These are phyloP conservation scores for Enhydra lutris DNA, from an alignment of 2,113 vertebrate genomes.

Conservation along the genomic window DNA sequence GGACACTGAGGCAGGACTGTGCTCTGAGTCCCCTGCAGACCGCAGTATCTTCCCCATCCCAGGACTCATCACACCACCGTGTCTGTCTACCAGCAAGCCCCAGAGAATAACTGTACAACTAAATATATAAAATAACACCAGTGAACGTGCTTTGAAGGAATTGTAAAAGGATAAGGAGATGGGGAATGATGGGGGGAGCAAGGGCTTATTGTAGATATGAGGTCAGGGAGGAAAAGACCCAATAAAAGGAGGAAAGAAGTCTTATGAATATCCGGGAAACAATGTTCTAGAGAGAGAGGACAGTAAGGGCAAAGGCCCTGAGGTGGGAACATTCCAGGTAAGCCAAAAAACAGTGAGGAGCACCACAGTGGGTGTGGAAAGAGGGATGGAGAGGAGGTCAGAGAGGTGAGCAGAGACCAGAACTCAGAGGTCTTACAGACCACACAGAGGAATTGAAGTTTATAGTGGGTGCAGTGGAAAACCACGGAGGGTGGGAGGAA, in stretches of 20 bases:
- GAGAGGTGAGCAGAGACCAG: too few species aligned
- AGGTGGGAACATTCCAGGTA: background rate
- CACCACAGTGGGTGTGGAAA: accelerated
- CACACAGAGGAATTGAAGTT: background rate
- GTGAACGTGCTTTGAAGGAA: background rate
- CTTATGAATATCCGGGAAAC: background rate
- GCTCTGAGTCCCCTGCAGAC: background rate
- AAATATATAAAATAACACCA: too few species aligned
- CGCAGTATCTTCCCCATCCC: accelerated
- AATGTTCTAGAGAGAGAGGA: too few species aligned
- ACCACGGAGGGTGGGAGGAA: background rate
- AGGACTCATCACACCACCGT: too few species aligned
- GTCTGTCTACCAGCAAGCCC: background rate
- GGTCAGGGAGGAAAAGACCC: background rate
- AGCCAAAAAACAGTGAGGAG: background rate
- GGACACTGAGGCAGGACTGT: background rate
- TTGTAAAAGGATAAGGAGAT: background rate
- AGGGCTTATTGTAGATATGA: background rate
- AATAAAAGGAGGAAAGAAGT: background rate
- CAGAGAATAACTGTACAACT: background rate
- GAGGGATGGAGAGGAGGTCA: too few species aligned
- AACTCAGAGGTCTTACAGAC: background rate
- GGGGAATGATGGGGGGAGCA: accelerated
- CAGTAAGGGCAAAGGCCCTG: background rate
- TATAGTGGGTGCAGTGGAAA: background rate